A percentile compares a stretch with the other conserved stretches of the same genome.
Evolutionary conservation across 2,113 vertebrate genomes (phyloP).

Genomic region (Puma concolor): DNA sequence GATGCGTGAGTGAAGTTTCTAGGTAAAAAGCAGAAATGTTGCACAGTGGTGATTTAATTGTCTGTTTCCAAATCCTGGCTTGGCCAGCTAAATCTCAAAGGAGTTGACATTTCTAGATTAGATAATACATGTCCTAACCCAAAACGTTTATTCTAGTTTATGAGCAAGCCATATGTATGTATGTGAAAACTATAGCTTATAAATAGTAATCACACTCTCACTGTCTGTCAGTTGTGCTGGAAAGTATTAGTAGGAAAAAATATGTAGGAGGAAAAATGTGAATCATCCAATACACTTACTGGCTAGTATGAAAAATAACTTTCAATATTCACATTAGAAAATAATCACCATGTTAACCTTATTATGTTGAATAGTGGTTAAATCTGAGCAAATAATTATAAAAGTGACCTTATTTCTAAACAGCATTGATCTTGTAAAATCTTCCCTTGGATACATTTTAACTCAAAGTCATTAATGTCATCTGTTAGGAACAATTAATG

Average conservation of each 20-base stretch:
- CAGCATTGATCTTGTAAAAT: slow-evolving; percentile 84
- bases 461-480: slow-evolving; percentile 95
- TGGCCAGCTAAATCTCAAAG: slow-evolving; percentile 71
- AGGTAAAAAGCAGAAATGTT: slow-evolving; percentile 75
- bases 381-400: slow-evolving; percentile 84
- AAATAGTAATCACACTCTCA: slow-evolving; percentile 65
- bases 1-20: slow-evolving; percentile 93
- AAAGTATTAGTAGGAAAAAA: slow-evolving; percentile 56
- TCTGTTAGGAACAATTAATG: slow-evolving; percentile 91
- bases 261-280: slow-evolving; percentile 48
- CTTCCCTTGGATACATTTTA: slow-evolving; percentile 85
- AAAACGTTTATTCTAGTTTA: background rate
- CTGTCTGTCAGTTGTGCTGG: slow-evolving; percentile 54
- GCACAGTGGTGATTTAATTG: slow-evolving; percentile 50
- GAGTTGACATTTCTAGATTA: slow-evolving; percentile 68
- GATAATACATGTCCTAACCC: background rate
- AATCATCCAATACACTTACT: slow-evolving; percentile 53
- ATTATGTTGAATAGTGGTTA: slow-evolving; percentile 81
- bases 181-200: slow-evolving; percentile 40
- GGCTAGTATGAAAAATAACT: slow-evolving; percentile 77
- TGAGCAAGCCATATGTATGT: background rate
- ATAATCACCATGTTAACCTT: slow-evolving; percentile 83
- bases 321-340: slow-evolving; percentile 82
- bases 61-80: slow-evolving; percentile 74
- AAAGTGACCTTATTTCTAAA: slow-evolving; percentile 88